A percentile compares a stretch with the other conserved stretches of the same genome.
phyloP scores from a whole-genome alignment of 2,888 invertebrate species.

The Aleiodes alternator region DNA sequence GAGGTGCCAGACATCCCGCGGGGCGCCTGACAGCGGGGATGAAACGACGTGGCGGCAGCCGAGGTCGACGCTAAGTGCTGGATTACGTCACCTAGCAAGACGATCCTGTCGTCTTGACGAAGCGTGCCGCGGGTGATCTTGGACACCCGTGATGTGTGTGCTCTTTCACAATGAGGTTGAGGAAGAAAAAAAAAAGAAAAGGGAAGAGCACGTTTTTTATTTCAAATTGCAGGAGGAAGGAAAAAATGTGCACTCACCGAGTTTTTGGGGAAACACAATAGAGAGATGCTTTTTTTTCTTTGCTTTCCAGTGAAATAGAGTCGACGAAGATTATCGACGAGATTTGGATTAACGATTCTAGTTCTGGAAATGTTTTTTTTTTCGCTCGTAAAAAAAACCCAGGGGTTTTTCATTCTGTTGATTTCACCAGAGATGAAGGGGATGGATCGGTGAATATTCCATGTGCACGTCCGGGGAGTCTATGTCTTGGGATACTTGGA shows the following conservation, averaged over 20 bases:
- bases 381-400: not conserved
- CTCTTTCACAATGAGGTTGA: not conserved
- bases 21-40: constrained; percentile 61
- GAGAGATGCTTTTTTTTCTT: not conserved
- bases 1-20: constrained; percentile 56
- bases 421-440: constrained; percentile 17
- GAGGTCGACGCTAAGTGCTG: constrained; percentile 63
- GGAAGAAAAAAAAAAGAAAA: constrained; percentile 28
- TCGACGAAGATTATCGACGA: not conserved
- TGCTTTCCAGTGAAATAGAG: not conserved
- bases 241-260: constrained; percentile 36
- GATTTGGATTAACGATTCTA: not conserved
- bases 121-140: constrained; percentile 47
- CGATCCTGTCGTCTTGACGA: constrained; percentile 49
- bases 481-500: not conserved
- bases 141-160: constrained; percentile 50
- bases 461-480: not conserved
- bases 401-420: constrained; percentile 4
- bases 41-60: constrained; percentile 55
- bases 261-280: constrained; percentile 16
- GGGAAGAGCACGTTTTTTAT: constrained; percentile 36
- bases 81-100: constrained; percentile 64
- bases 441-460: constrained; percentile 10
- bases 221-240: constrained; percentile 19
- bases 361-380: not conserved